A percentile compares a stretch with the other conserved stretches of the same genome.
phyloP scores from a whole-genome alignment of 1,140 invertebrate species.

The Penaeus indicus region DNA sequence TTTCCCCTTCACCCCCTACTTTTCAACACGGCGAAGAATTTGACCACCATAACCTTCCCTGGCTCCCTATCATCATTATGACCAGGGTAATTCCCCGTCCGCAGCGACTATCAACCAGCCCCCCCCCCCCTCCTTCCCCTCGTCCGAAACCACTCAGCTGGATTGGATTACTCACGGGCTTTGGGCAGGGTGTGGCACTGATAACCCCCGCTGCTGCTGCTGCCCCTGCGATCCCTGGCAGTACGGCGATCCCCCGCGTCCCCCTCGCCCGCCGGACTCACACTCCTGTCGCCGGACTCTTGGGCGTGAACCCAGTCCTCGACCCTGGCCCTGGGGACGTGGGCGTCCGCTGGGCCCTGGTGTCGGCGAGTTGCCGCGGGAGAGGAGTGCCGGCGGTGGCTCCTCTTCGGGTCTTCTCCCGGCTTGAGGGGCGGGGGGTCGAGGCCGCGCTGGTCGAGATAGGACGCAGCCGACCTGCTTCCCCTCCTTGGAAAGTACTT shows the following conservation, averaged over 20 bases:
- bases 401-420: no score
- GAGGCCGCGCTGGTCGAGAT: no score
- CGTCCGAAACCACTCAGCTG: constrained; percentile 25
- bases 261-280: not conserved
- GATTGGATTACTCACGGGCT: constrained; percentile 61
- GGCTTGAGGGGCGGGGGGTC: no score
- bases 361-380: no score
- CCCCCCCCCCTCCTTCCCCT: not conserved
- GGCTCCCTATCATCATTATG: no score
- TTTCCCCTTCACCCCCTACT: constrained; percentile 4
- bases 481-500: no score
- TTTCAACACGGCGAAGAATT: no score
- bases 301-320: not conserved
- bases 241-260: not conserved
- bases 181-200: constrained; percentile 55
- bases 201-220: constrained; percentile 33
- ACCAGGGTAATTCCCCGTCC: no score
- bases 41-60: no score
- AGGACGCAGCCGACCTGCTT: no score
- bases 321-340: not conserved
- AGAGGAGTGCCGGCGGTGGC: no score
- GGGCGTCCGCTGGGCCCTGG: not conserved
- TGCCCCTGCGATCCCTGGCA: not conserved
- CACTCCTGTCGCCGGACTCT: not conserved
- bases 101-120: not conserved